Base-by-base conservation (phyloP, 30 jellyfish, hydroid and myxozoan genomes). In the Cassiopea andromeda region DNA sequence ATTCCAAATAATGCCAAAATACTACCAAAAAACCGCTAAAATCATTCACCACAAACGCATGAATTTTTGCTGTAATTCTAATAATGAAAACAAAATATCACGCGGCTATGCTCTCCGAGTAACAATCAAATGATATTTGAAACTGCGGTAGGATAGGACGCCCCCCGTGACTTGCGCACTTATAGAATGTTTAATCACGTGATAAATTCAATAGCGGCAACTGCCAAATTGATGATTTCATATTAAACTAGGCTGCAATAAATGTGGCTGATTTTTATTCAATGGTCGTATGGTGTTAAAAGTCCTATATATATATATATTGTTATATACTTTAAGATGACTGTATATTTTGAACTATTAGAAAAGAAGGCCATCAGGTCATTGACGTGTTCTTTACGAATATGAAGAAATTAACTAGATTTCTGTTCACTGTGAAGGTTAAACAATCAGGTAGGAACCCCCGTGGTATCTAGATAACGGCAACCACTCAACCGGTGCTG, bases 401-500 rank as follows among this genome's bases (percentile, higher is more conserved):
- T 27, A 75, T 49, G 50, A 61, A 77, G 48, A 70, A 70, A 70
- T 70, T 27, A 70, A 70, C 79, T 48, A 49, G 86, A 48, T 77
- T 77, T 46, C 86, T 77, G 10, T 19, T 44, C 48, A 47, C 18
- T 64, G 81, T 17, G 14, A 70, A 18, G 44, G 45, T 66, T 61
- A 17, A 44, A 15, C 27, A 46, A 54, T 27, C 18, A 48, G 70
- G 81, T 66, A 64, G 78, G 73, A 6, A 67, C 90, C 90, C 90
- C 90, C 90, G 90, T 81, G 81, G n/a, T 15, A 61, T 15, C 27
- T 60, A 57, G 88, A 80, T 80, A 80, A 81, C 90, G 82, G 90
- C 90, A 66, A 81, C 82, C 90, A 81, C 82, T 81, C 90, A 75
- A 85, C 93, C 93, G 86, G 93, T 74, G 93, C 81, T 73, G 93